Evolutionary conservation across 1,140 invertebrate genomes (phyloP), one percentile per base, ranked within the genome.

Genomic region (Drosophila sulfurigaster): DNA sequence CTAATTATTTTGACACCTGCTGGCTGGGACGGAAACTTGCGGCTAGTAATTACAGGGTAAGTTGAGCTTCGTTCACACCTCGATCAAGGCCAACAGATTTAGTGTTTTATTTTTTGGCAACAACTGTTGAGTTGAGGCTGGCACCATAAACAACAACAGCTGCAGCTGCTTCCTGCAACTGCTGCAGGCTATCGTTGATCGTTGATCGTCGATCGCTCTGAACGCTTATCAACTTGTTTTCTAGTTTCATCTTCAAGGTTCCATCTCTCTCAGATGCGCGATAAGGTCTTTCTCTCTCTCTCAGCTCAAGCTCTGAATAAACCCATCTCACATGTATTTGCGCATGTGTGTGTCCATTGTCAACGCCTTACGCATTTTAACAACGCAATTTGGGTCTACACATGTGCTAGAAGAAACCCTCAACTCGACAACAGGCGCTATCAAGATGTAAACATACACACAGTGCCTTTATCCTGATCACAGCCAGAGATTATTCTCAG

Each of bases 1-100:
- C 85, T 89, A 89, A 89, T 89, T 89, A 89, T 89, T 89, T 89
- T 89, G 85, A 89, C 85, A 89, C 85, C 85, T 89, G 85, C 85
- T 68, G 67, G 85, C 85, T 68, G 67, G 62, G 48, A 41, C 49
- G 16, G 58, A 64, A 45, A 65, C 41, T 64, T 46, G 75, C 81
- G 72, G 72, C 58, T 5, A 76, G 56, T 89, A 89, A 89, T 89
- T 85, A 89, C 69, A 89, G 81, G 86, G 70, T 88, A 75, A 78
- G 62, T 49, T 46, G 41, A 65, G 25, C 57, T 79, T 62, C 20
- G 62, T 82, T 85, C 75, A 80, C 85, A 69, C 62, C 83, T 76
- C 65, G 41, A 60, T 52, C 69, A 85, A 81, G 85, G 86, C 75
- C 75, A 78, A 78, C 74, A 89, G 78, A 89, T 85, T 38, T 32